Evolutionary conservation across 1,140 invertebrate species (phyloP).

Genomic region (Pachyrhynchus sulphureomaculatus): DNA sequence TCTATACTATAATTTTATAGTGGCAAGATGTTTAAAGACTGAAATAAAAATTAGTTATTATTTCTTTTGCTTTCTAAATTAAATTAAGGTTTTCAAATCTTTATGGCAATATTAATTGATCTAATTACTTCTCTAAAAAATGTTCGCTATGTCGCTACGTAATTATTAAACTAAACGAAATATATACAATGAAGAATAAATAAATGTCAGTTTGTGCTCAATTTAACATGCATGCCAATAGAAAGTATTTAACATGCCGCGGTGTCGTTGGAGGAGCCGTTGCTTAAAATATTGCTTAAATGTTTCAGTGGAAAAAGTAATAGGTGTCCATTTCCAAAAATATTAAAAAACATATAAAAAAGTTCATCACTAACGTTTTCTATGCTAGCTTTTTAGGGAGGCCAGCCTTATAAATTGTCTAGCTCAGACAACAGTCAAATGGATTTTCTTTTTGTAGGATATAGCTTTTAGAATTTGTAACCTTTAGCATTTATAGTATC

Average conservation of each 20-base stretch:
- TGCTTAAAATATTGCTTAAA: not conserved
- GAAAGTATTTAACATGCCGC: not conserved
- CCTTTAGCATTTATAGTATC: too few relatives aligned
- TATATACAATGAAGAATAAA: constrained; percentile 7
- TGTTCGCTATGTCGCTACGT: constrained; percentile 1
- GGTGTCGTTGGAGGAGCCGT: not conserved
- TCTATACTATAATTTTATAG: not conserved
- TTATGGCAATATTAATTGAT: constrained; percentile 4
- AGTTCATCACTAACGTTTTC: too few relatives aligned
- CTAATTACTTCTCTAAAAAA: constrained; percentile 1
- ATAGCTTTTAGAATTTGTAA: too few relatives aligned
- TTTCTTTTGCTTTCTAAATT: not conserved
- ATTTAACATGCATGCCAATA: not conserved
- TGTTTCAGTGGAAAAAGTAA: too few relatives aligned
- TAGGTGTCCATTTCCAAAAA: not conserved
- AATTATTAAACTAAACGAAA: not conserved
- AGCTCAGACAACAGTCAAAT: too few relatives aligned
- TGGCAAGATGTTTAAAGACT: not conserved
- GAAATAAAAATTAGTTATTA: not conserved
- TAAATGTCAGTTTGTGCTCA: not conserved
- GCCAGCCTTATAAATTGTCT: too few relatives aligned
- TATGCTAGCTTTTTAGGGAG: too few relatives aligned
- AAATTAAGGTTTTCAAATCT: not conserved
- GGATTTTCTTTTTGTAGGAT: too few relatives aligned
- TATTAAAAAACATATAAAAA: too few relatives aligned